Percentiles rank a stretch among this genome's conserved stretches.
phyloP scores from a whole-genome alignment of 2,113 vertebrate species.

The Muntiacus reevesi region DNA sequence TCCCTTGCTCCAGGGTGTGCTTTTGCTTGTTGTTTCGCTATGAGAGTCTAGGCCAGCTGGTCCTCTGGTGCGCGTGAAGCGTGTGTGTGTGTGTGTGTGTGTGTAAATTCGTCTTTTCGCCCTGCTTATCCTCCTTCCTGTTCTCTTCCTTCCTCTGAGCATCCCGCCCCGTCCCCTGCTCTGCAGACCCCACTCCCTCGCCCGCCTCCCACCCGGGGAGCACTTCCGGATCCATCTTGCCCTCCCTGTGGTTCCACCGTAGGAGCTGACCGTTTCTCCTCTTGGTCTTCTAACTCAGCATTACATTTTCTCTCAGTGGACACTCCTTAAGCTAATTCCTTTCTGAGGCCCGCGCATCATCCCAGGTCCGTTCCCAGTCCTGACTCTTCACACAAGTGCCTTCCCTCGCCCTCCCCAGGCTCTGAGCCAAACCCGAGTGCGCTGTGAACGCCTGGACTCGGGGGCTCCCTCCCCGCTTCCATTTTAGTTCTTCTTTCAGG shows the following conservation, averaged over 20 bases:
- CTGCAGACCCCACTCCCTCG: constrained; percentile 19
- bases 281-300: constrained; percentile 51
- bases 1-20: constrained; percentile 30
- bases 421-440: not conserved
- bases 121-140: constrained; percentile 55
- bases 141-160: not conserved
- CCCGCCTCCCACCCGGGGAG: not conserved
- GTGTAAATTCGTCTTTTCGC: constrained; percentile 3
- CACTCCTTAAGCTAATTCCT: constrained; percentile 62
- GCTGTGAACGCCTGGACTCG: not conserved
- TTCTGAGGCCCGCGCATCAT: constrained; percentile 57
- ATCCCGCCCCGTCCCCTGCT: not conserved
- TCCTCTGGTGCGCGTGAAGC: not conserved
- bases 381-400: constrained; percentile 68
- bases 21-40: constrained; percentile 55
- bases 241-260: not conserved
- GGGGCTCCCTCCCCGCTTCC: not conserved
- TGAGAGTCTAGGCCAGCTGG: constrained; percentile 46
- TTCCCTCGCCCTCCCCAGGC: constrained; percentile 1
- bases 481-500: not conserved
- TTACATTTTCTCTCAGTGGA: constrained; percentile 63
- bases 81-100: not conserved
- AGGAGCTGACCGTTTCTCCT: constrained; percentile 43
- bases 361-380: constrained; percentile 55
- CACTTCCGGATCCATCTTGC: not conserved